Evolutionary conservation across 2,113 vertebrate genomes (phyloP).

Genomic region (Galbula dea): DNA sequence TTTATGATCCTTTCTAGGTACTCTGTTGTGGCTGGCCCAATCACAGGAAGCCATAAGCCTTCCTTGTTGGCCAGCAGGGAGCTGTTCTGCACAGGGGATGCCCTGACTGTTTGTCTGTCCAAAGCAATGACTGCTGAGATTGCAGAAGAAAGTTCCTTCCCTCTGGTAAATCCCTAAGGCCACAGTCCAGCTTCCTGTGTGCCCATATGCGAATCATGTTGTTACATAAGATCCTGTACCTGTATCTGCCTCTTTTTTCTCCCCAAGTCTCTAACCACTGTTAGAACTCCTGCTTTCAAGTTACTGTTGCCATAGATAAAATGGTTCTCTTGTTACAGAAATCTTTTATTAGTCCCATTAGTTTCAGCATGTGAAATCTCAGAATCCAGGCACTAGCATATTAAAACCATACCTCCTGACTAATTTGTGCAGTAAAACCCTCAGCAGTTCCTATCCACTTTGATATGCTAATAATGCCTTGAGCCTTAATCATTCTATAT

Average conservation of each 20-base stretch:
- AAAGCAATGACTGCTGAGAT: background rate
- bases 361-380: background rate
- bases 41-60: background rate
- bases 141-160: background rate
- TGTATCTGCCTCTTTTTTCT: background rate
- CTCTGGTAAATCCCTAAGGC: background rate
- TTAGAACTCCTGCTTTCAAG: background rate
- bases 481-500: background rate
- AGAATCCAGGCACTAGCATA: background rate
- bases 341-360: background rate
- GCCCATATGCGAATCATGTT: background rate
- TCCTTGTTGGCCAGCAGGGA: background rate
- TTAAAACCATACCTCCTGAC: background rate
- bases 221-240: background rate
- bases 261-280: background rate
- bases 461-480: background rate
- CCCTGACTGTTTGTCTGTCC: background rate
- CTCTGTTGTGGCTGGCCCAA: background rate
- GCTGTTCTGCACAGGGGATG: background rate
- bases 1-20: background rate
- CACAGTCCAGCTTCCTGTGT: background rate
- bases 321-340: background rate
- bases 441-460: background rate
- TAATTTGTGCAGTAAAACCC: background rate
- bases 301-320: conserved; percentile 1